Conservation (phyloP, 2,797 vertebrate genomes). For the Mareca strepera region DNA sequence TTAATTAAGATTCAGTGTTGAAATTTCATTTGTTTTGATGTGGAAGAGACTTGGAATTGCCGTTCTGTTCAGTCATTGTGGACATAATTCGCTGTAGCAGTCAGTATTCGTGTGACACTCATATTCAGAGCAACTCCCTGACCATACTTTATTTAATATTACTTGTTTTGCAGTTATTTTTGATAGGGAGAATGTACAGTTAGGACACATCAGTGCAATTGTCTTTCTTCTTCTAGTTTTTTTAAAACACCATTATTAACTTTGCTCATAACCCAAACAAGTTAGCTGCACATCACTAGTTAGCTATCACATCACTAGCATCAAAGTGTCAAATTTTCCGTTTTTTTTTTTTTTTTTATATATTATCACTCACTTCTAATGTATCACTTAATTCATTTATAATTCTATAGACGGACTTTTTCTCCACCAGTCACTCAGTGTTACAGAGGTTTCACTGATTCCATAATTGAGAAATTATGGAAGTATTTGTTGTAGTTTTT, state of each 20-base stretch:
- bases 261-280: background rate
- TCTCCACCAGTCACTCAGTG: background rate
- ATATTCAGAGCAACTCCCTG: background rate
- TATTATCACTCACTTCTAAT: background rate
- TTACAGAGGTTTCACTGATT: background rate
- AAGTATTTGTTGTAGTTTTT: background rate
- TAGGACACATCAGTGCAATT: background rate
- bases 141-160: background rate
- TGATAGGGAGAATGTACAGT: background rate
- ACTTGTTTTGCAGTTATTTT: background rate
- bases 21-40: background rate
- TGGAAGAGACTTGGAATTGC: background rate
- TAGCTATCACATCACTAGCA: rapidly evolving
- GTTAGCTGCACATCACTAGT: background rate
- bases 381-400: background rate
- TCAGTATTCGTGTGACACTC: background rate
- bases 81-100: background rate
- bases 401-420: background rate
- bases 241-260: background rate
- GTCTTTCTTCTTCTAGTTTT: background rate
- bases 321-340: background rate
- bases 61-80: background rate
- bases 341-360: background rate
- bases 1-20: background rate
- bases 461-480: background rate